Evolutionary conservation across 2,113 vertebrate species (phyloP).

Genomic region (Xyrauchen texanus): DNA sequence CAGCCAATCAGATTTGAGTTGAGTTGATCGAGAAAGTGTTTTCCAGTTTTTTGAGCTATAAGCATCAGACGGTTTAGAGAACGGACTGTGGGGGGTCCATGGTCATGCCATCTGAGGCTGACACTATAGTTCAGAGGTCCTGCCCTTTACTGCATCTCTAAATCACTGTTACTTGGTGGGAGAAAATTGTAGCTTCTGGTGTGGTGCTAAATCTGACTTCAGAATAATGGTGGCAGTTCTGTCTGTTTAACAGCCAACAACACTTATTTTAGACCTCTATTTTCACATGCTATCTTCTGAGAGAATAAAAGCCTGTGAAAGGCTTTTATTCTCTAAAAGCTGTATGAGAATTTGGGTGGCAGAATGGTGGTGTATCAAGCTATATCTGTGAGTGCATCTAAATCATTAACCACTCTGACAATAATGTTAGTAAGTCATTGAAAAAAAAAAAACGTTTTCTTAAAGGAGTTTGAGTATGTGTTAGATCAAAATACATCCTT

Average conservation of each 20-base stretch:
- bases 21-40: too few species aligned
- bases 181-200: background rate
- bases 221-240: background rate
- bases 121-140: too few species aligned
- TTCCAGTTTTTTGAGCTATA: too few species aligned
- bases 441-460: background rate
- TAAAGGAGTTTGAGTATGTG: background rate
- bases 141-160: too few species aligned
- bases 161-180: too few species aligned
- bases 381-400: background rate
- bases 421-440: too few species aligned
- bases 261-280: constrained; percentile 26
- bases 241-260: constrained; percentile 24
- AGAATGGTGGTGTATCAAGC: background rate
- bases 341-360: background rate
- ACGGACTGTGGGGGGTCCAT: too few species aligned
- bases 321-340: background rate
- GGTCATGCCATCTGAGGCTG: too few species aligned
- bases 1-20: too few species aligned
- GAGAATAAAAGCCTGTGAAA: background rate
- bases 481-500: background rate
- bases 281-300: constrained; percentile 22
- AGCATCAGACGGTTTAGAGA: too few species aligned
- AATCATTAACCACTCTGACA: background rate
- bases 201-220: constrained; percentile 7